Conservation (phyloP, 2,888 invertebrate species). For the Oxycera nigricornis region DNA sequence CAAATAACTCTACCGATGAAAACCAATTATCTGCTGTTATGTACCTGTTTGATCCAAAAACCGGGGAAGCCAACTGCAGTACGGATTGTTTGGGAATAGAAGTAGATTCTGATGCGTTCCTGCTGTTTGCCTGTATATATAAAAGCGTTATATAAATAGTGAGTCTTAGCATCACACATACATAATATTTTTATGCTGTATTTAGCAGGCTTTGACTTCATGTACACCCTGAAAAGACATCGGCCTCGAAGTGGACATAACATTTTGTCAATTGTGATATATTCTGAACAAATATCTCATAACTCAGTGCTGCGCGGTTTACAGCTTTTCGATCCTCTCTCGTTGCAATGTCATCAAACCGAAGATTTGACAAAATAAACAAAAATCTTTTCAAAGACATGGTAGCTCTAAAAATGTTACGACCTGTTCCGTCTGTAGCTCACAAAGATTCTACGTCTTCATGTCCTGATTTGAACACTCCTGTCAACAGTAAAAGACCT, state of each 20-base stretch:
- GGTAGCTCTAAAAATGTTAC: neutral
- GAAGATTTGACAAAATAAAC: too few relatives aligned
- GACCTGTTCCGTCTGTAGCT: neutral
- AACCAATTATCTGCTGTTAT: neutral
- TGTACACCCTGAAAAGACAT: neutral
- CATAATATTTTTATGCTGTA: neutral
- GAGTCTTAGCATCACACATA: slow-evolving; percentile 1
- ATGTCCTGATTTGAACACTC: too few relatives aligned
- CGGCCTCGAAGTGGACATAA: too few relatives aligned
- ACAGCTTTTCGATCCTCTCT: neutral
- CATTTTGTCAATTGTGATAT: neutral
- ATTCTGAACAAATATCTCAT: neutral
- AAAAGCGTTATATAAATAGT: slow-evolving; percentile 1
- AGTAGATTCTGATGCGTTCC: neutral
- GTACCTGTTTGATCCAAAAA: neutral
- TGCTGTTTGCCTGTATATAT: neutral
- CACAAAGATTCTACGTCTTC: neutral
- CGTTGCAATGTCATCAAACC: neutral
- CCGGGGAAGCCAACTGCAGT: neutral
- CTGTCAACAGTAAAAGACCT: too few relatives aligned
- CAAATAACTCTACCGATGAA: too few relatives aligned
- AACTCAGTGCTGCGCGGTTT: neutral
- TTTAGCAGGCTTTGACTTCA: slow-evolving; percentile 11
- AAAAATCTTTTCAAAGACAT: too few relatives aligned
- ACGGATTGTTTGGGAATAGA: neutral